Conservation (phyloP, 92 coral and sea anemone species). For the Epizoanthus rinbou region DNA sequence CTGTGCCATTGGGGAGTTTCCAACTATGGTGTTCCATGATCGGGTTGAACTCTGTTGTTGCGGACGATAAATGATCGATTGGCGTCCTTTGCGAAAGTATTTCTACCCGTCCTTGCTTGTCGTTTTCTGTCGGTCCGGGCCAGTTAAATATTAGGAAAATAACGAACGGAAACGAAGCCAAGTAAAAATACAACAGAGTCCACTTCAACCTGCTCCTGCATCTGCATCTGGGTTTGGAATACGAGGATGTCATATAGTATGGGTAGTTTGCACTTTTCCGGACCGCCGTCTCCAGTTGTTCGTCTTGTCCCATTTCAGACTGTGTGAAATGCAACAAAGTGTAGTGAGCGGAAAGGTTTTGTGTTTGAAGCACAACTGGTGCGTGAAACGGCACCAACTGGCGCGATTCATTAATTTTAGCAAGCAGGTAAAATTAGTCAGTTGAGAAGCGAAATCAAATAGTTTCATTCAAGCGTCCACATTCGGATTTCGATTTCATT, state of each 20-base stretch:
- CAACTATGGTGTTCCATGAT: not conserved
- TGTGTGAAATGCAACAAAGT: not conserved
- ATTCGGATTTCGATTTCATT: not conserved
- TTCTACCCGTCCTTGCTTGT: not conserved
- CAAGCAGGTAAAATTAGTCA: slow-evolving; percentile 20
- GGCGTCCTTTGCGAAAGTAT: not conserved
- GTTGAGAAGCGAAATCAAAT: not conserved
- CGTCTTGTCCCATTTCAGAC: not conserved
- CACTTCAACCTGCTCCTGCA: slow-evolving; percentile 14
- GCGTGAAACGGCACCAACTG: not conserved
- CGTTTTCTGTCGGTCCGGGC: not conserved
- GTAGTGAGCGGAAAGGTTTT: slow-evolving; percentile 5
- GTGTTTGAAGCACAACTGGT: not conserved
- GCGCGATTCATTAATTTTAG: not conserved
- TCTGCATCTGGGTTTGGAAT: not conserved
- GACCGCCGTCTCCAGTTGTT: not conserved
- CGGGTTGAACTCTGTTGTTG: not conserved
- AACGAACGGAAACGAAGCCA: slow-evolving; percentile 5
- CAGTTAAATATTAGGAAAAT: slow-evolving; percentile 18
- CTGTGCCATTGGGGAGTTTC: not conserved
- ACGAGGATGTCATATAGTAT: not conserved
- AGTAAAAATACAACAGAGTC: slow-evolving; percentile 6
- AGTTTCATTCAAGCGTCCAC: not conserved
- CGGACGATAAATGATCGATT: slow-evolving; percentile 1
- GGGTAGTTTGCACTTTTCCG: not conserved